Conservation (phyloP, 2,888 invertebrate species). For the Arrhopalites spinosus region DNA sequence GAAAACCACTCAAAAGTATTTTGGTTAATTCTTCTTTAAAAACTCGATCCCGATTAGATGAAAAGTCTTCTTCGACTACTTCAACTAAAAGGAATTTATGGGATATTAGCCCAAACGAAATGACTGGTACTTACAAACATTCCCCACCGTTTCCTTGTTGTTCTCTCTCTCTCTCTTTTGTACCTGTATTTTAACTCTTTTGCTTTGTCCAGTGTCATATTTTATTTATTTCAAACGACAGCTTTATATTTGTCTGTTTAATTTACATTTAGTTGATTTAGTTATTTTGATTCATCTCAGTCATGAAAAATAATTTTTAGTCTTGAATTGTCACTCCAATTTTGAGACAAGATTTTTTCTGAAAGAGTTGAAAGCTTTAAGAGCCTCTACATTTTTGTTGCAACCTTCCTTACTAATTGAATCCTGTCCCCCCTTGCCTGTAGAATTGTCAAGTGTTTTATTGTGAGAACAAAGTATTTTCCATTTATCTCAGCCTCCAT, state of each 20-base stretch:
- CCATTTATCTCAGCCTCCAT: too few species aligned
- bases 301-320: too few species aligned
- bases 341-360: too few species aligned
- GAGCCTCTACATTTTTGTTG: not conserved
- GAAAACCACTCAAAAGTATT: slow-evolving; percentile 52
- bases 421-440: not conserved
- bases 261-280: slow-evolving; percentile 3
- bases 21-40: slow-evolving; percentile 46
- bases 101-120: slow-evolving; percentile 43
- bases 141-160: not conserved
- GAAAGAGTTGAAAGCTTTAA: too few species aligned
- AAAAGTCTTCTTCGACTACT: slow-evolving; percentile 14
- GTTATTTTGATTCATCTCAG: not conserved
- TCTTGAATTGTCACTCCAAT: too few species aligned
- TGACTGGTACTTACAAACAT: slow-evolving; percentile 42
- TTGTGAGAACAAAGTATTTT: too few species aligned
- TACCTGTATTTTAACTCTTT: not conserved
- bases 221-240: not conserved
- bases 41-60: slow-evolving; percentile 42
- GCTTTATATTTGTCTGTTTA: slow-evolving; percentile 8
- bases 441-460: too few species aligned
- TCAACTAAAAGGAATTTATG: slow-evolving; percentile 25
- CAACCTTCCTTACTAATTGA: not conserved
- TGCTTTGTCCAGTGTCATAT: not conserved
- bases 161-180: not conserved